These are phyloP conservation scores for Brachypterus glaber DNA, from an alignment of 2,888 invertebrate species.

Conservation along the genomic window DNA sequence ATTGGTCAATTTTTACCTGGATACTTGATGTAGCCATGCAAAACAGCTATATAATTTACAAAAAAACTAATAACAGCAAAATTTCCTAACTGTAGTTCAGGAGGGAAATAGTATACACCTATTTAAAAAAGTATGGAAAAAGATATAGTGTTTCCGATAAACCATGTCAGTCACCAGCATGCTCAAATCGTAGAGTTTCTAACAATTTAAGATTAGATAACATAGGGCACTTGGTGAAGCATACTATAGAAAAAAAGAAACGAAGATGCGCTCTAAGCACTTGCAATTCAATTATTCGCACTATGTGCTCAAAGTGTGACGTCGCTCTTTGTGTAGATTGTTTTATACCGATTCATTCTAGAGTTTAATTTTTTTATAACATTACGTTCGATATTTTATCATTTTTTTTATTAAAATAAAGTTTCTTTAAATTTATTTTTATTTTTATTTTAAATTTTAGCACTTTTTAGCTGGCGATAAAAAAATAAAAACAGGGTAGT, in stretches of 20 bases:
- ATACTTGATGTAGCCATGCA: conserved; percentile 16
- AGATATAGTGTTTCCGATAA: conserved; percentile 7
- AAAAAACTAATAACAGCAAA: conserved; percentile 5
- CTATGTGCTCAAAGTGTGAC: neutral
- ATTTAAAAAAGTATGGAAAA: conserved; percentile 12
- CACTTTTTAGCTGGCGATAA: neutral
- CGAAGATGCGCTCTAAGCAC: neutral
- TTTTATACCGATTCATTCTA: neutral
- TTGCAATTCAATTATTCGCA: neutral
- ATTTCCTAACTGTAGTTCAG: conserved; percentile 15
- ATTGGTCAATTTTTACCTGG: conserved; percentile 21
- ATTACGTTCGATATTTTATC: too few species aligned
- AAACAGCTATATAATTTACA: conserved; percentile 19
- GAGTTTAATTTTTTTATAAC: too few species aligned
- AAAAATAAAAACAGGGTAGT: neutral
- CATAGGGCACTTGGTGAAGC: conserved; percentile 8
- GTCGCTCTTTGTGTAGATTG: neutral
- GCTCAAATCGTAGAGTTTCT: conserved; percentile 5
- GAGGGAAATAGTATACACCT: conserved; percentile 15
- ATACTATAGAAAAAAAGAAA: neutral
- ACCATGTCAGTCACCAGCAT: neutral
- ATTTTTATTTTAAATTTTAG: neutral
- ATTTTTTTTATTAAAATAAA: too few species aligned
- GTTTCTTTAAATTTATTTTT: too few species aligned
- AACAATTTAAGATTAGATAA: conserved; percentile 9